Evolutionary conservation across 2,888 invertebrate species (phyloP), one percentile per base, ranked within the genome.

Genomic region (Anaspis maculata): DNA sequence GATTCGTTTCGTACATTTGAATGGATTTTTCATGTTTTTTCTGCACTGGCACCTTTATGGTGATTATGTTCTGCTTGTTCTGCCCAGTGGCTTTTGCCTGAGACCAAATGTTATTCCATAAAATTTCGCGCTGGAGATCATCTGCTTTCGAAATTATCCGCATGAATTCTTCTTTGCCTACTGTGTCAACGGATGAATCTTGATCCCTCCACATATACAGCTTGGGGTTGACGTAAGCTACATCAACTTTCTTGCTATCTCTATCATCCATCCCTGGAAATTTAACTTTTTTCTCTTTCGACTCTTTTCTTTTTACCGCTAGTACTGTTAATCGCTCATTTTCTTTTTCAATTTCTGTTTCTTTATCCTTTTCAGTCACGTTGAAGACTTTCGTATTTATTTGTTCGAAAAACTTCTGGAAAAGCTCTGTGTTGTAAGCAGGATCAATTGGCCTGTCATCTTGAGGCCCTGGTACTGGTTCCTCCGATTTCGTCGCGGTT

Each of bases 91-190:
- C 52, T 33, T 56, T 50, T 3, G 62, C 62, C 42, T 62, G 61
- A 5, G 51, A 52, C 56, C 60, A 58, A 16, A 64, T 61, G 34
- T 51, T 63, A 13, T 56, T 49, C 61, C 63, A 63, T 10, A 64
- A 44, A 25, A 45, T 43, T 13, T 46, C 39, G 38, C 58, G 59
- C 40, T 59, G 59, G 1, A 51, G 44, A 25, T 54, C 56, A 30
- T 59, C 58, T 1, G 57, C 57, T 25, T 53, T 57, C 6, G 56
- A 47, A 13, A 64, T 34, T 1, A 54, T 54, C 39, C 52, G 56
- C 25, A 58, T 34, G 39, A 62, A 62, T 34, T 58, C 56, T 13
- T 50, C 32, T 46, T 59, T 60, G 34, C 61, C 61, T 61, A 37
- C 44, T 19, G 19, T 6, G 5, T 9, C 19, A 19, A 19, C 19